Evolutionary conservation across 2,113 vertebrate species (phyloP).

Genomic region (Gymnobelideus leadbeateri): DNA sequence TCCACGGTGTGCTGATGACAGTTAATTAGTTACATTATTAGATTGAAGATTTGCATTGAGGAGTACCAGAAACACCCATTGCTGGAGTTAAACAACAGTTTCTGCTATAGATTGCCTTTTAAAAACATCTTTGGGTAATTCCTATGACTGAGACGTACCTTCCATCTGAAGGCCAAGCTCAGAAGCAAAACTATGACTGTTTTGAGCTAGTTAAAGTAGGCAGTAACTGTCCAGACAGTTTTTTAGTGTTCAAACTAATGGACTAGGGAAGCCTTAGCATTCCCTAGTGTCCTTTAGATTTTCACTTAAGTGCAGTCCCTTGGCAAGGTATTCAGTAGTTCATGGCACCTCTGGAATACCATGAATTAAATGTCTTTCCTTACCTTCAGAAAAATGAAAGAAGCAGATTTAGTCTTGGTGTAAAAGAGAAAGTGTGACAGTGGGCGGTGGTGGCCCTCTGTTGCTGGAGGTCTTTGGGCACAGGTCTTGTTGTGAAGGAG

Average conservation of each 20-base stretch:
- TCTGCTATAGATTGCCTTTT: background rate
- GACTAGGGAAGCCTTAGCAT: background rate
- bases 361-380: conserved; percentile 30
- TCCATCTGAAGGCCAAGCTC: background rate
- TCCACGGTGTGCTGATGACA: background rate
- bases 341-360: conserved; percentile 23
- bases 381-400: conserved; percentile 19
- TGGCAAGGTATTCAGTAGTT: conserved; percentile 43
- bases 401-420: background rate
- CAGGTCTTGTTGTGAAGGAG: background rate
- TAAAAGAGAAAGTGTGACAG: background rate
- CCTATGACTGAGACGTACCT: background rate
- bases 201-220: conserved; percentile 38
- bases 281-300: conserved; percentile 35
- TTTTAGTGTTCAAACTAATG: conserved; percentile 36
- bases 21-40: background rate
- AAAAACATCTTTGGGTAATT: conserved; percentile 38
- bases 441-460: background rate
- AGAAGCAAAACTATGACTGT: conserved; percentile 32
- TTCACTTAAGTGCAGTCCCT: background rate
- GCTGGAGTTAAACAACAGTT: conserved; percentile 28
- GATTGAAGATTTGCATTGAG: conserved; percentile 29
- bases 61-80: conserved; percentile 43
- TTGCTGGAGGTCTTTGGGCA: background rate
- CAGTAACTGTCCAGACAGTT: conserved; percentile 24